Conservation (phyloP, 2,888 invertebrate genomes). For the Halocaridina rubra region DNA sequence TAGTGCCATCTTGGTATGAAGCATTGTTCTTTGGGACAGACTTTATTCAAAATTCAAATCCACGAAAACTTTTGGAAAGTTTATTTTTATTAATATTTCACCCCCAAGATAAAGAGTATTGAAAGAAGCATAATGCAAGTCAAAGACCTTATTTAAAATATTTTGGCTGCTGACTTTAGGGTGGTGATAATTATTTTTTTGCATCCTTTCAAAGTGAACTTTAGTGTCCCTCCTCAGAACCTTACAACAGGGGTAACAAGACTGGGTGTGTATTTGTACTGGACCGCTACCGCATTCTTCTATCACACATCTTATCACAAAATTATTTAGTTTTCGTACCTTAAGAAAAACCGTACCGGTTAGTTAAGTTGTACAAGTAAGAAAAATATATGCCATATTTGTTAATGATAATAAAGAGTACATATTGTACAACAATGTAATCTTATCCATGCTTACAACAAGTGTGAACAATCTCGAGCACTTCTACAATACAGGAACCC, state of each 20-base stretch:
- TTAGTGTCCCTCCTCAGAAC: slow-evolving; percentile 41
- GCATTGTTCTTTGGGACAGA: slow-evolving; percentile 1
- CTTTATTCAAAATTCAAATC: background rate
- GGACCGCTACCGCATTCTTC: slow-evolving; percentile 59
- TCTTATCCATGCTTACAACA: slow-evolving; percentile 58
- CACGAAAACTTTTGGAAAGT: background rate
- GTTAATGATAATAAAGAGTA: slow-evolving; percentile 62
- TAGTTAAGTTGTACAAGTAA: slow-evolving; percentile 63
- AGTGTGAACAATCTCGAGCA: slow-evolving; percentile 52
- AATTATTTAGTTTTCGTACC: slow-evolving; percentile 63
- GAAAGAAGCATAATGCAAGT: background rate
- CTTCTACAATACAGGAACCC: slow-evolving; percentile 51
- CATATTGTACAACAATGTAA: slow-evolving; percentile 60
- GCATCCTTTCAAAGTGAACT: background rate
- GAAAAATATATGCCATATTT: slow-evolving; percentile 64
- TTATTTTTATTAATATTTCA: no score
- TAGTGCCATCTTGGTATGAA: background rate
- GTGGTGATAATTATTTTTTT: background rate
- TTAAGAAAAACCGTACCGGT: slow-evolving; percentile 63
- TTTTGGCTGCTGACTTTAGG: background rate
- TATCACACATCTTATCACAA: slow-evolving; percentile 64
- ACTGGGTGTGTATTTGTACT: slow-evolving; percentile 62
- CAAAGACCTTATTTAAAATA: background rate
- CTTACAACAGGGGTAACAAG: slow-evolving; percentile 41
- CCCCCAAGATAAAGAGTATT: slow-evolving; percentile 4